Base-by-base conservation (phyloP, 1,140 invertebrate genomes). In the Myzus persicae region DNA sequence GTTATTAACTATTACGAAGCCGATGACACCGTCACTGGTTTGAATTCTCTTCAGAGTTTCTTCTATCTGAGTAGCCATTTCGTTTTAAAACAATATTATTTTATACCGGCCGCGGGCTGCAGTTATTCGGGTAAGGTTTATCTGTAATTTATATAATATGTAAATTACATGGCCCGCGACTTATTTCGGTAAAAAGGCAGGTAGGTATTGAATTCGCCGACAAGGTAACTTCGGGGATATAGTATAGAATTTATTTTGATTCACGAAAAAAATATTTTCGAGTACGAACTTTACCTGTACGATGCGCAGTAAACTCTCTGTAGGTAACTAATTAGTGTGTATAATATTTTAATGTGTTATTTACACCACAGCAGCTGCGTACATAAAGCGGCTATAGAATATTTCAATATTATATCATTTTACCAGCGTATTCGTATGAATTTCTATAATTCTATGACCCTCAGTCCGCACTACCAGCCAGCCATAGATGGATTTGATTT, bases 31-130 rank as follows among this genome's bases (percentile, higher is more conserved):
- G 96, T 99, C 99, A 95, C 99, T 98, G 87, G 97, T 97, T 94
- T 98, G 98, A 94, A 99, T 99, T 94, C 99, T 96, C 96, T 99
- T 99, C 94, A 99, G 96, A 24, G 98, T 99, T 96, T 99, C 99
- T 96, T 99, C 99, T 46, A 99, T 98, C 96, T 99, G 99, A 97
- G 97, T 9, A 98, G 94, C 67, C 94, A 94, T 94, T 90, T 42
- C 44, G 42, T 38, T 26, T 91, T 44, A 85, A n/a, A 67, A 76
- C 14, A n/a, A n/a, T 76, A 14, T 18, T n/a, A n/a, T n/a, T n/a
- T n/a, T 67, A 67, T n/a, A 6, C 3, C 22, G 22, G 0, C 22
- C 11, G 8, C 14, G 18, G 46, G 46, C 11, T 59, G 8, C 11
- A n/a, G 54, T 1, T 31, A 59, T 59, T 9, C 31, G 31, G 42